phyloP scores from a whole-genome alignment of 2,113 vertebrate species.

The Pycnonotus jocosus region DNA sequence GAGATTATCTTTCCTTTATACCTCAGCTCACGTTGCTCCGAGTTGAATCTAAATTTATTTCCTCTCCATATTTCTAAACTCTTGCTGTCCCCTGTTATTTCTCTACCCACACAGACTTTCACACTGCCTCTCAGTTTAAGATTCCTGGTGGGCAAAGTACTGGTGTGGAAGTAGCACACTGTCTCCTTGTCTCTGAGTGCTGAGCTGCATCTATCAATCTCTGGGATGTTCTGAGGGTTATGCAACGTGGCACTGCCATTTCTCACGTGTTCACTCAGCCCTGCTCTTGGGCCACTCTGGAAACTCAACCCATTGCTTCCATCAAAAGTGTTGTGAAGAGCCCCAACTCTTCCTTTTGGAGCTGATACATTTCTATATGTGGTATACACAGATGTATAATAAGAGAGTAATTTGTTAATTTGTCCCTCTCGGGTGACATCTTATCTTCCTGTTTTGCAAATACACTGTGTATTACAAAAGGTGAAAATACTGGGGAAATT shows the following conservation, averaged over 20 bases:
- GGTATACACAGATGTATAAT: not conserved
- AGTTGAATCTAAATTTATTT: conserved; percentile 55
- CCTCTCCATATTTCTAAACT: conserved; percentile 55
- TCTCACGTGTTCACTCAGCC: not conserved
- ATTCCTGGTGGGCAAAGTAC: conserved; percentile 58
- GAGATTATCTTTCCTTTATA: conserved; percentile 4
- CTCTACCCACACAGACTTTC: conserved; percentile 62
- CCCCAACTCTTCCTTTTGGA: not conserved
- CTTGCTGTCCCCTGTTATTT: conserved; percentile 63
- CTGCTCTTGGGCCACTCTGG: not conserved
- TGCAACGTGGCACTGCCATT: not conserved
- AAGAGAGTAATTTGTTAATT: not conserved
- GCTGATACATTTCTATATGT: not conserved
- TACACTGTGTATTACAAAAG: not conserved
- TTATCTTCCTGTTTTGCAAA: not conserved
- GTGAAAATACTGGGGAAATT: not conserved
- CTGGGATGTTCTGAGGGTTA: not conserved
- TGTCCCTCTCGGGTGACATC: not conserved
- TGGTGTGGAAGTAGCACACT: conserved; percentile 48
- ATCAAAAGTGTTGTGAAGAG: not conserved
- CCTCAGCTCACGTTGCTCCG: conserved; percentile 10
- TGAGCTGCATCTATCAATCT: not conserved
- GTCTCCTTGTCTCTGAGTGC: conserved; percentile 33
- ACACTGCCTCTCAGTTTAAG: conserved; percentile 62
- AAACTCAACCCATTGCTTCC: not conserved